These are phyloP conservation scores for Acronicta psi DNA, from an alignment of 2,888 invertebrate species.

Conservation along the genomic window DNA sequence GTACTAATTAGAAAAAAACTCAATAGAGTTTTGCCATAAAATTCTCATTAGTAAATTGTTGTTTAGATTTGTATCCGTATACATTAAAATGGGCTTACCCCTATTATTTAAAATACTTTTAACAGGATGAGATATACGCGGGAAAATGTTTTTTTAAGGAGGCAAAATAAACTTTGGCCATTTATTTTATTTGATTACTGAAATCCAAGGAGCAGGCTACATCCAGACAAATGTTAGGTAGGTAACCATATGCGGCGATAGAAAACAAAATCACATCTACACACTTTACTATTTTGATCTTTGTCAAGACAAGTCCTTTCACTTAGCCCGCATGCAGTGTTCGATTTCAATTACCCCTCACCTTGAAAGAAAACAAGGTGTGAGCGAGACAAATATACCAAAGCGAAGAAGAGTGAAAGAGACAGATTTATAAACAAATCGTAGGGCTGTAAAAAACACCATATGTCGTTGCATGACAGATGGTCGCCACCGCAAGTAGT, in stretches of 20 bases:
- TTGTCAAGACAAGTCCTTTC: conserved; percentile 80
- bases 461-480: conserved; percentile 84
- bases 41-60: too few relatives aligned
- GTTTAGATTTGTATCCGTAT: too few relatives aligned
- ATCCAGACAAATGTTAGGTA: not conserved
- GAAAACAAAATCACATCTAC: conserved; percentile 15
- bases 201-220: too few relatives aligned
- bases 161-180: too few relatives aligned
- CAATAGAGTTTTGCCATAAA: too few relatives aligned
- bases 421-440: conserved; percentile 83
- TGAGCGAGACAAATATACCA: conserved; percentile 61
- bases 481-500: conserved; percentile 77
- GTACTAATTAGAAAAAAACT: too few relatives aligned
- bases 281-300: conserved; percentile 62
- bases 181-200: too few relatives aligned
- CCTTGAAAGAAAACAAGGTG: conserved; percentile 80
- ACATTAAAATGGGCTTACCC: too few relatives aligned
- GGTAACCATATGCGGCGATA: too few relatives aligned
- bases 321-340: conserved; percentile 86
- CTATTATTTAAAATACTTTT: too few relatives aligned
- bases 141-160: too few relatives aligned
- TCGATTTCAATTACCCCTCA: conserved; percentile 84
- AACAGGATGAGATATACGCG: too few relatives aligned
- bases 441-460: conserved; percentile 79
- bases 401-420: conserved; percentile 55